Evolutionary conservation across 2,888 invertebrate genomes (phyloP).

Genomic region (Tubiluchus corallicola): DNA sequence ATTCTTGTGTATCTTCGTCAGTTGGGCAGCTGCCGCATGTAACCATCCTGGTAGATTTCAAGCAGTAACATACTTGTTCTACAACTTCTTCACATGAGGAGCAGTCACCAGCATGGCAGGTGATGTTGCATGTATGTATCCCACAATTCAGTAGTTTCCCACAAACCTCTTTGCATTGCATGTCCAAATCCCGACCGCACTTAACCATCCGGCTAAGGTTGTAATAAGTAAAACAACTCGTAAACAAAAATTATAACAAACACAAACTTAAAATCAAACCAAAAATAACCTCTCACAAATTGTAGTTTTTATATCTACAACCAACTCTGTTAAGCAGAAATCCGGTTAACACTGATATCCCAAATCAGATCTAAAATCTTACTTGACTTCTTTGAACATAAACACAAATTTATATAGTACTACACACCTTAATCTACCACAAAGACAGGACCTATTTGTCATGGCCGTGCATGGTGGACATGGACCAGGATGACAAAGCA

Average conservation of each 20-base stretch:
- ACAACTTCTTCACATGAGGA: constrained; percentile 45
- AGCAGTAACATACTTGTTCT: constrained; percentile 34
- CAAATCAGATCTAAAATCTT: no score
- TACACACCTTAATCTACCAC: no score
- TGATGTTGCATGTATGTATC: constrained; percentile 47
- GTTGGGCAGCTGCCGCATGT: constrained; percentile 4
- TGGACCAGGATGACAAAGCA: constrained; percentile 82
- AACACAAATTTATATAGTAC: no score
- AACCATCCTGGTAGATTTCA: constrained; percentile 5
- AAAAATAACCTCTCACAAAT: no score
- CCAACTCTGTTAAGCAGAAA: constrained; percentile 1
- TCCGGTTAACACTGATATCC: not conserved
- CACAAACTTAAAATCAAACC: not conserved
- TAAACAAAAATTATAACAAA: constrained; percentile 5
- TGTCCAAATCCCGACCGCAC: constrained; percentile 17
- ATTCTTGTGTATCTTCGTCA: constrained; percentile 16
- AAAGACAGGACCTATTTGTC: constrained; percentile 28
- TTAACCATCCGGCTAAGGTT: constrained; percentile 18
- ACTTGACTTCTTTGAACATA: no score
- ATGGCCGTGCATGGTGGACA: constrained; percentile 73
- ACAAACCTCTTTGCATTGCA: constrained; percentile 56
- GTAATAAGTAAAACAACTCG: not conserved
- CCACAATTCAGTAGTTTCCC: constrained; percentile 53
- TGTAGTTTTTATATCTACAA: no score
- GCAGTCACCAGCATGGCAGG: constrained; percentile 65